Evolutionary conservation across 2,113 vertebrate species (phyloP), one percentile per base, ranked within the genome.

Genomic region (Cathartes aura): DNA sequence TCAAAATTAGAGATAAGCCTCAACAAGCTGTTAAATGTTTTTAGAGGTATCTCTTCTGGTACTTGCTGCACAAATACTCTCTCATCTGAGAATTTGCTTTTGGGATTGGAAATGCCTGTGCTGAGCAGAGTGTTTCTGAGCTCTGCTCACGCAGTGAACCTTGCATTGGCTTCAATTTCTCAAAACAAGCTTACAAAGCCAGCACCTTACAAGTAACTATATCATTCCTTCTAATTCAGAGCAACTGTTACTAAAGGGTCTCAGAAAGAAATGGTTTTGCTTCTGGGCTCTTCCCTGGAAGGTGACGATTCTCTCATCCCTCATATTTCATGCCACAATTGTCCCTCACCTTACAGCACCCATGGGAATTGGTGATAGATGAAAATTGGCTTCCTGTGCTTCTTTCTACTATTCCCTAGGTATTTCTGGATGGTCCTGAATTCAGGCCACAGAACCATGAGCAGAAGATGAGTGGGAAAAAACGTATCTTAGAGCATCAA

Each of bases 1-100:
- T 80, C 82, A 90, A 91, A 93, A 95, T 58, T 18, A 92, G 59
- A 94, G 74, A 95, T 90, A 96, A 94, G 59, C 82, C 55, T 89
- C 85, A 89, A 92, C 47, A 84, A 97, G 87, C 78, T 94, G 78
- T 85, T 82, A 76, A 82, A 82, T 58, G 66, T 68, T 96, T 94
- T 81, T 21, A 80, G 81, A 87, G 20, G 40, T 85, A n/a, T 42
- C 19, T 91, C 76, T 82, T 91, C 60, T 66, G 32, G 32, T 89
- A 92, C 71, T 73, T 9, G 9, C 36, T 64, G 40, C 47, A 56
- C 55, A 88, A 82, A 81, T 24, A 82, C 36, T 68, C 52, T 72
- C 53, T 91, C 74, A 73, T 55, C 47, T 30, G 23, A 91, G 74
- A 87, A 80, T 42, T 8, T 58, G 58, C 45, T 94, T 83, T 78